Conservation (phyloP, 2,113 vertebrate species). For the Blennius ocellaris region DNA sequence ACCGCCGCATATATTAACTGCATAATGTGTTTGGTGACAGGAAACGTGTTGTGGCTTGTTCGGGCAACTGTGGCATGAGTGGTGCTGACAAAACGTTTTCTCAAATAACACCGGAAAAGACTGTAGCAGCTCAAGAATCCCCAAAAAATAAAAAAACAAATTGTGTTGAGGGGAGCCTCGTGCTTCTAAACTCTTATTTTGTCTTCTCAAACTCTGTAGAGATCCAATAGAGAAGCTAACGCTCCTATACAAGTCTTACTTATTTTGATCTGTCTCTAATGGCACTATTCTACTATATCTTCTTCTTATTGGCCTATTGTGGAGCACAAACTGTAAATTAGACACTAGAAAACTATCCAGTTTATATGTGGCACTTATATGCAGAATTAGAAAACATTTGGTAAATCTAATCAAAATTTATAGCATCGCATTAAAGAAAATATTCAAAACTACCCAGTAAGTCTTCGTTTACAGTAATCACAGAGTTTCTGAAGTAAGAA, state of each 20-base stretch:
- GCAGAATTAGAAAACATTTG: neutral
- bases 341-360: neutral
- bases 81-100: conserved; percentile 18
- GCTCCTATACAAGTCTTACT: neutral
- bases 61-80: conserved; percentile 13
- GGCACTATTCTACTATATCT: neutral
- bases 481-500: conserved; percentile 11
- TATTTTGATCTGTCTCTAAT: neutral
- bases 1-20: conserved; percentile 35
- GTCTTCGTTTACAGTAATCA: conserved; percentile 1
- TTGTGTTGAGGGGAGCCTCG: neutral
- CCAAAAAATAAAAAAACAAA: conserved; percentile 1
- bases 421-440: too few species aligned
- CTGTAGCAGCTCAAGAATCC: neutral
- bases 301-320: neutral
- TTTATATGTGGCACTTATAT: neutral
- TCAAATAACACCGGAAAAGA: neutral
- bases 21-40: conserved; percentile 28
- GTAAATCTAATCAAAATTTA: neutral
- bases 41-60: conserved; percentile 30
- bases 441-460: conserved; percentile 1
- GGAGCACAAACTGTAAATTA: neutral
- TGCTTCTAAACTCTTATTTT: neutral
- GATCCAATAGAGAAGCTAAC: neutral
- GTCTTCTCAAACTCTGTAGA: neutral